These are phyloP conservation scores for Drosophila micromelanica DNA, from an alignment of 1,140 invertebrate species.

Conservation along the genomic window DNA sequence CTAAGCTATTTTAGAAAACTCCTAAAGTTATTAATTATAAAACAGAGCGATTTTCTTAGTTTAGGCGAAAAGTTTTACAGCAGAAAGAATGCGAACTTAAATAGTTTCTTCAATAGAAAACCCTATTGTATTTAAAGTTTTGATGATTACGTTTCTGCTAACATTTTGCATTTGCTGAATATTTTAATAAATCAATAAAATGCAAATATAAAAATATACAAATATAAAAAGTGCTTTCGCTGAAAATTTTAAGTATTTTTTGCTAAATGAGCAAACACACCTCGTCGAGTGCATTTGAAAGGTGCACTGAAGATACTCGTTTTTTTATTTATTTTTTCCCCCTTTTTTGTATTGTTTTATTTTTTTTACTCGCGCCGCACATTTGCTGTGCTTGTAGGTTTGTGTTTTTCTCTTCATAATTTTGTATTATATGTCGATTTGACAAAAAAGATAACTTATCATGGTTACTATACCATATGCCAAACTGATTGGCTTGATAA, in stretches of 20 bases:
- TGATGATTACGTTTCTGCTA: too few relatives aligned
- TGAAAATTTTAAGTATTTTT: too few relatives aligned
- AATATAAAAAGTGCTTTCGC: too few relatives aligned
- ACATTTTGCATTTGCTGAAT: background rate
- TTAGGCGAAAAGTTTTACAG: background rate
- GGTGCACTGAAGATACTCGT: constrained; percentile 2
- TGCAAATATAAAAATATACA: too few relatives aligned
- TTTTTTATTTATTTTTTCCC: constrained; percentile 3
- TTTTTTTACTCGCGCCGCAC: constrained; percentile 16
- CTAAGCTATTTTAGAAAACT: background rate
- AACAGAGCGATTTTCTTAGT: background rate
- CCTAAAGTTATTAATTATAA: constrained; percentile 1
- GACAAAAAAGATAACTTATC: constrained; percentile 49
- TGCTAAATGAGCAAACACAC: too few relatives aligned
- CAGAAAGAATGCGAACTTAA: background rate
- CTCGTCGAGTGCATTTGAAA: background rate
- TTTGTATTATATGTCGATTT: constrained; percentile 51
- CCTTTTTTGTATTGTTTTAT: background rate
- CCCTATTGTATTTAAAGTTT: too few relatives aligned
- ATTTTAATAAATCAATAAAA: too few relatives aligned
- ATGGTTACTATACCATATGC: constrained; percentile 46
- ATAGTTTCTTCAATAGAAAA: background rate
- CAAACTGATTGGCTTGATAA: constrained; percentile 54
- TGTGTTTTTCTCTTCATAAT: constrained; percentile 38
- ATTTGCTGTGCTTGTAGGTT: constrained; percentile 15